phyloP scores from a whole-genome alignment of 2,113 vertebrate species.

The Agapornis roseicollis region DNA sequence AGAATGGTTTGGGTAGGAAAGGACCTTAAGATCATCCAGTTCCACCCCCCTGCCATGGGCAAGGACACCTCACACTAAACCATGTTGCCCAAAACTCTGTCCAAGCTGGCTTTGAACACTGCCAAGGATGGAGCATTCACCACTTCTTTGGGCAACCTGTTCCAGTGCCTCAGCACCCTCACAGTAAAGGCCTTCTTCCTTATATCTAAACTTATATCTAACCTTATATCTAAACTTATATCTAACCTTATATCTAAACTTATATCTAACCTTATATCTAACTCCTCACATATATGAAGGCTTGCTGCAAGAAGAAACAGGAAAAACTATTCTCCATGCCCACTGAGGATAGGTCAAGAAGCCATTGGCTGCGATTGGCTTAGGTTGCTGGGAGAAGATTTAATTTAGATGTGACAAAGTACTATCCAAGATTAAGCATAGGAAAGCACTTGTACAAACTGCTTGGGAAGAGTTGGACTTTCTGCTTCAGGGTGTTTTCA shows the following conservation, averaged over 20 bases:
- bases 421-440: background rate
- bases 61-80: background rate
- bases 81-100: background rate
- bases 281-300: background rate
- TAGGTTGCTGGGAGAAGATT: background rate
- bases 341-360: background rate
- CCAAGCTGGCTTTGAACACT: background rate
- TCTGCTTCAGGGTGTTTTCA: background rate
- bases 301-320: background rate
- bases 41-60: background rate
- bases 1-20: background rate
- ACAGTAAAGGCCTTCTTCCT: background rate
- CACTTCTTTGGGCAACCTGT: background rate
- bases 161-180: background rate
- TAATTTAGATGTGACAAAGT: slow-evolving; percentile 27
- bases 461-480: background rate
- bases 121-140: background rate
- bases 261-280: background rate
- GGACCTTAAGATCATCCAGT: background rate
- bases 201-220: background rate
- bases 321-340: background rate
- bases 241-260: too few relatives aligned
- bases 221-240: too few relatives aligned
- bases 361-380: background rate
- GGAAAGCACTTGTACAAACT: background rate